Evolutionary conservation across 2,113 vertebrate genomes (phyloP), one percentile per base, ranked within the genome.

Genomic region (Spea bombifrons): DNA sequence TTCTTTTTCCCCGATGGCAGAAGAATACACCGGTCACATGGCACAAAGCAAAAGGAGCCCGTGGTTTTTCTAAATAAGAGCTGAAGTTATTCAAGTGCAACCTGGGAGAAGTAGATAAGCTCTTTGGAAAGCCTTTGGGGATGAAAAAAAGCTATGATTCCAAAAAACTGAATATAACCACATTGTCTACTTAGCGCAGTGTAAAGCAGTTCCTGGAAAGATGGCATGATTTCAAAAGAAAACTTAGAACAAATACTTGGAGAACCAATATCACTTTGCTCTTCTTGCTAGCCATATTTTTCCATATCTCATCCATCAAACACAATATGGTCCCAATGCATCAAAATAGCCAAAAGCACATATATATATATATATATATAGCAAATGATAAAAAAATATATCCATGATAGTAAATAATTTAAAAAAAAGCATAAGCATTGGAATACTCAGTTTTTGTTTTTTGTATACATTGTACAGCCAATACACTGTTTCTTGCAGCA

Each of bases 31-130:
- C 63, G 52, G 73, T 75, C 49, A 75, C 50, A 61, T 50, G 43
- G 17, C 48, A 4, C 6, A 66, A 66, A 61, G 48, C 48, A 74
- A 75, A 66, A 75, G 64, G n/a, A 64, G 44, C 30, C 17, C 44
- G n/a, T 8, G 43, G 48, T 8, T 5, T 63, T 71, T 65, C 76
- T 50, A 71, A 17, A 16, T 71, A 79, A 48, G 50, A 73, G 66
- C 61, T 59, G 63, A 79, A 79, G 73, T 79, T 67, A 79, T 70
- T 73, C 15, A 9, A 79, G 77, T 79, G 73, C 63, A 66, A 66
- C 65, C 77, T 79, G 77, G 64, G 63, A 79, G 52, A 53, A 55
- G 71, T 47, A 72, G 77, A 79, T 79, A 79, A 79, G 77, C 77
- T 55, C 70, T 79, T 79, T 79, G 77, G 70, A 79, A 73, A 79